Conservation (phyloP, 2,797 vertebrate genomes). For the Todus mexicanus region DNA sequence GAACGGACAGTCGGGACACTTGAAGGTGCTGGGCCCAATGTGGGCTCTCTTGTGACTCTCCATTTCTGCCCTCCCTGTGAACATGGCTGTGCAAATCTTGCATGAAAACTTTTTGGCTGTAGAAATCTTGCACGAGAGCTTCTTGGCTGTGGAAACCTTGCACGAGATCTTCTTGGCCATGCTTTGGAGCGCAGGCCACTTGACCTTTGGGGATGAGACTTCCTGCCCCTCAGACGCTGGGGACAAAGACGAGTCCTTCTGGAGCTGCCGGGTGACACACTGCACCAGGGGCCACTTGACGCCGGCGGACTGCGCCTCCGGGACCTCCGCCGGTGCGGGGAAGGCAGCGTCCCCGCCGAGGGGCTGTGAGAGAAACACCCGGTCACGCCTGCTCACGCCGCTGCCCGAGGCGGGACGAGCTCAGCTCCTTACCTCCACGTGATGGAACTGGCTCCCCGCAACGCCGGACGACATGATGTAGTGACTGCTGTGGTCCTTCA, state of each 20-base stretch:
- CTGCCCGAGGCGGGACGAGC: rapidly evolving
- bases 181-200: not conserved
- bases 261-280: constrained; percentile 61
- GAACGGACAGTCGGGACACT: constrained; percentile 93
- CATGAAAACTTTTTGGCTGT: constrained; percentile 93
- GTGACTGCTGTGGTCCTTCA: constrained; percentile 80
- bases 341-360: constrained; percentile 80
- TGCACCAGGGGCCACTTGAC: constrained; percentile 74
- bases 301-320: constrained; percentile 33
- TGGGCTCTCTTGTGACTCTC: constrained; percentile 99
- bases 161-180: not conserved
- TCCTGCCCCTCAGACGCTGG: constrained; percentile 46
- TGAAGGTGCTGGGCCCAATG: constrained; percentile 88
- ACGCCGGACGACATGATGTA: constrained; percentile 81
- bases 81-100: constrained; percentile 92
- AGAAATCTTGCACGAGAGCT: constrained; percentile 89
- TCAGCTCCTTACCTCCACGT: constrained; percentile 83
- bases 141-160: constrained; percentile 76
- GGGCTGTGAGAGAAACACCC: constrained; percentile 58
- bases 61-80: constrained; percentile 94
- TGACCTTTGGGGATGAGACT: not conserved
- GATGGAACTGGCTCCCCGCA: constrained; percentile 81
- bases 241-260: constrained; percentile 56
- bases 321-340: constrained; percentile 70
- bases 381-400: not conserved